phyloP scores from a whole-genome alignment of 2,888 invertebrate species.

The Macaria notata region DNA sequence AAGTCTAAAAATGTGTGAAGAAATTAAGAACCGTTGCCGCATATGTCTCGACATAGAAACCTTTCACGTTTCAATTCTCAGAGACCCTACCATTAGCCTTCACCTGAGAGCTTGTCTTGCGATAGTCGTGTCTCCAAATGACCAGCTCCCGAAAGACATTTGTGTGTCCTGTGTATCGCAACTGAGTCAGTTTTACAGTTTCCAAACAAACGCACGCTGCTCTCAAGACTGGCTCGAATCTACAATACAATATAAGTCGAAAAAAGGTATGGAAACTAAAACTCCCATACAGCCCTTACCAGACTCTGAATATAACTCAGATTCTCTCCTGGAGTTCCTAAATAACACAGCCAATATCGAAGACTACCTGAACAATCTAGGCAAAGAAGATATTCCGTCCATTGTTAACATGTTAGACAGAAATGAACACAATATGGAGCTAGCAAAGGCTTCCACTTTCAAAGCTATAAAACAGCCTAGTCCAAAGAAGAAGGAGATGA shows the following conservation, averaged over 20 bases:
- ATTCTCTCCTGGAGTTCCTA: conserved; percentile 72
- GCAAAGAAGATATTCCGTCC: conserved; percentile 74
- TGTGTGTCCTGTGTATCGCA: conserved; percentile 67
- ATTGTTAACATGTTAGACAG: conserved; percentile 71
- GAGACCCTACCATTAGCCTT: conserved; percentile 60
- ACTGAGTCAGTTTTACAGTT: conserved; percentile 69
- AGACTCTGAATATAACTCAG: conserved; percentile 75
- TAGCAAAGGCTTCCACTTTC: conserved; percentile 40
- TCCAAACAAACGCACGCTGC: conserved; percentile 70
- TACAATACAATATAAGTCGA: conserved; percentile 54
- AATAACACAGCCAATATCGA: conserved; percentile 75
- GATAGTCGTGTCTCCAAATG: conserved; percentile 53
- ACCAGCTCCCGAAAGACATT: conserved; percentile 64
- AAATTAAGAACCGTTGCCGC: conserved; percentile 63
- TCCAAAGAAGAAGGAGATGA: conserved; percentile 59
- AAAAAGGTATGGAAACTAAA: conserved; percentile 59
- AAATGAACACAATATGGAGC: conserved; percentile 54
- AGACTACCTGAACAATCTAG: conserved; percentile 69
- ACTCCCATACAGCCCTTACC: conserved; percentile 67
- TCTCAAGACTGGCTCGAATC: conserved; percentile 75
- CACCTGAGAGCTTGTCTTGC: conserved; percentile 70
- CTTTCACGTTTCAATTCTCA: conserved; percentile 63
- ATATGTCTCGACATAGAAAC: conserved; percentile 67
- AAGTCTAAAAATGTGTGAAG: conserved; percentile 53
- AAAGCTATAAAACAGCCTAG: conserved; percentile 55